Evolutionary conservation across 2,888 invertebrate species (phyloP).

Genomic region (Gari tellinella): DNA sequence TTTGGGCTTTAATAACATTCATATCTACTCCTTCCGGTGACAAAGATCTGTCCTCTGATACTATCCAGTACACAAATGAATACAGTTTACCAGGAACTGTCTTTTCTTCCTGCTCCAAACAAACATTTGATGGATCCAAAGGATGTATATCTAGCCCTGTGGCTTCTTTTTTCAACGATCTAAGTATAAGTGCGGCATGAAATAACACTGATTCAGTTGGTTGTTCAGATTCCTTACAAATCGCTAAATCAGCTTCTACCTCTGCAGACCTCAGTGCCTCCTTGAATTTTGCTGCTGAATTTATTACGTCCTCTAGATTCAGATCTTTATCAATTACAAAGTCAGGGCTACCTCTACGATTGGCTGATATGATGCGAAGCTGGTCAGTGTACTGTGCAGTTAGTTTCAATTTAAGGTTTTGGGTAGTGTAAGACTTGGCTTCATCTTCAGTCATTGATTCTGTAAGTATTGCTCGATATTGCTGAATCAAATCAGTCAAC

Average conservation of each 20-base stretch:
- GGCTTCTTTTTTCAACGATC: conserved; percentile 2
- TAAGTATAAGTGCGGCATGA: conserved; percentile 9
- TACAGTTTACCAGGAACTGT: conserved; percentile 17
- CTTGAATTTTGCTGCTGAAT: neutral
- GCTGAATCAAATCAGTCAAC: too few species aligned
- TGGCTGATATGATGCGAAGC: too few species aligned
- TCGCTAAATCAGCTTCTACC: conserved; percentile 2
- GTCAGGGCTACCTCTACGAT: too few species aligned
- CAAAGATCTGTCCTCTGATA: neutral
- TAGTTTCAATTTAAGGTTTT: too few species aligned
- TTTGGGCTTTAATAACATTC: conserved; percentile 3
- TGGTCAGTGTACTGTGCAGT: too few species aligned
- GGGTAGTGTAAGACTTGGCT: too few species aligned
- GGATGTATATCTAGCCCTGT: conserved; percentile 19
- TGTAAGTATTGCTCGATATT: neutral
- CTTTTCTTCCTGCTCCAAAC: conserved; percentile 5
- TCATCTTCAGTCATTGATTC: conserved; percentile 1
- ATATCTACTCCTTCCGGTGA: neutral
- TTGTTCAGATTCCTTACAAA: neutral
- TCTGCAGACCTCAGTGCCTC: neutral
- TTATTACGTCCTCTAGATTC: neutral
- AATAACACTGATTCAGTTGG: conserved; percentile 4
- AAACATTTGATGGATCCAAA: conserved; percentile 21
- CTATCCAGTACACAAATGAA: conserved; percentile 18
- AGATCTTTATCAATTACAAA: conserved; percentile 1